phyloP scores from a whole-genome alignment of 2,113 vertebrate species.

The Stegastes partitus region DNA sequence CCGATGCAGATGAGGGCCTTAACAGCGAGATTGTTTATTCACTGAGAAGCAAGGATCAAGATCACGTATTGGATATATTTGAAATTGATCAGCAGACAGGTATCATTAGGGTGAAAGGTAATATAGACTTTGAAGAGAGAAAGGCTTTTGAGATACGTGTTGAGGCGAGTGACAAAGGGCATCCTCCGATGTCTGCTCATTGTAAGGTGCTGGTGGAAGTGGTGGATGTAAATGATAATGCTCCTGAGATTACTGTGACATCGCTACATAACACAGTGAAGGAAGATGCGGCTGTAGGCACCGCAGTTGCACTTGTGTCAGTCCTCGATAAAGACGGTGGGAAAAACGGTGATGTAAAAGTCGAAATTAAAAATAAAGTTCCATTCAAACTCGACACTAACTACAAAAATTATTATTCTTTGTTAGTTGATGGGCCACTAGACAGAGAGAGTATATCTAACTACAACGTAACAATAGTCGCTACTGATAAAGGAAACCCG shows the following conservation, averaged over 20 bases:
- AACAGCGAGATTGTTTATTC: constrained; percentile 83
- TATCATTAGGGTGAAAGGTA: constrained; percentile 73
- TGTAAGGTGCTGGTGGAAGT: constrained; percentile 87
- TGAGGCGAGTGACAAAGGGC: constrained; percentile 85
- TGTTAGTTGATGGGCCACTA: constrained; percentile 84
- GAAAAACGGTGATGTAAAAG: constrained; percentile 85
- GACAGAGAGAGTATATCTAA: constrained; percentile 86
- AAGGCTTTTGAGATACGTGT: constrained; percentile 87
- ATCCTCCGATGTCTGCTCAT: constrained; percentile 80
- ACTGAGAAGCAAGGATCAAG: constrained; percentile 75
- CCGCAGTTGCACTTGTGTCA: constrained; percentile 88
- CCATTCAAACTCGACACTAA: constrained; percentile 90
- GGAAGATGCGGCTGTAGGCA: constrained; percentile 86
- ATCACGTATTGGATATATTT: constrained; percentile 76
- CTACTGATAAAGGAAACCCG: constrained; percentile 86
- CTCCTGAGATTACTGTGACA: constrained; percentile 84
- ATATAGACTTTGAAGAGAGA: constrained; percentile 85
- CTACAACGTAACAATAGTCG: constrained; percentile 87
- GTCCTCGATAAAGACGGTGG: constrained; percentile 87
- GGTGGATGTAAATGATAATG: constrained; percentile 88
- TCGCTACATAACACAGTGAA: constrained; percentile 85
- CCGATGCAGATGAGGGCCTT: constrained; percentile 85
- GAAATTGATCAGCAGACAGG: constrained; percentile 72
- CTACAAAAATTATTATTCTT: constrained; percentile 89
- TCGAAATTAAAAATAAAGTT: constrained; percentile 76